Conservation (phyloP, 2,797 vertebrate genomes). For the Sphaeramia orbicularis region DNA sequence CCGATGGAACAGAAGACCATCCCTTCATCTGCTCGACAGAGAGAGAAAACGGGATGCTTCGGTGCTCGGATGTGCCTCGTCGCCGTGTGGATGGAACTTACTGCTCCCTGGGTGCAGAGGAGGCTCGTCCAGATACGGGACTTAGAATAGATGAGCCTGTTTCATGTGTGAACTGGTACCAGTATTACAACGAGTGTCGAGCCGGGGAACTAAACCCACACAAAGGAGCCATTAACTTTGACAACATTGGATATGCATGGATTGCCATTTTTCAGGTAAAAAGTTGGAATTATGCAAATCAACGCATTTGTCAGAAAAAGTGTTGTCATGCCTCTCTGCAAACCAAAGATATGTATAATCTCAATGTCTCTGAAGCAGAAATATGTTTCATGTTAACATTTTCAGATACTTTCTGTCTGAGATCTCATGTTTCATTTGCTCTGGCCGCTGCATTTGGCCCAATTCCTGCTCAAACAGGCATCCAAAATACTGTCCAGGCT, state of each 20-base stretch:
- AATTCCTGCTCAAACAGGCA: too few species aligned
- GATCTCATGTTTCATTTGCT: too few species aligned
- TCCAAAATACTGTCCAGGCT: too few species aligned
- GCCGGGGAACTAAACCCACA: conserved; percentile 94
- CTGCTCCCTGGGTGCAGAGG: conserved; percentile 88
- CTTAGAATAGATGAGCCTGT: conserved; percentile 30
- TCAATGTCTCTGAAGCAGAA: too few species aligned
- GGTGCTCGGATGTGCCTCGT: conserved; percentile 90
- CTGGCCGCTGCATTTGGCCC: too few species aligned
- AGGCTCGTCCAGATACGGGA: conserved; percentile 49
- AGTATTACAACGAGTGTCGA: conserved; percentile 93
- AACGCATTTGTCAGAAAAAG: too few species aligned
- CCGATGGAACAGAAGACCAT: conserved; percentile 91
- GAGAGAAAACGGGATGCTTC: conserved; percentile 95
- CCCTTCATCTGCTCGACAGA: conserved; percentile 95
- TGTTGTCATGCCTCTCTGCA: too few species aligned
- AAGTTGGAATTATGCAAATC: background rate
- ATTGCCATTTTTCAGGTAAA: conserved; percentile 98
- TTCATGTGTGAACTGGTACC: conserved; percentile 96
- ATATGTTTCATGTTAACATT: too few species aligned
- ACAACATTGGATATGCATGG: conserved; percentile 98
- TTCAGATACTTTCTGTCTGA: too few species aligned
- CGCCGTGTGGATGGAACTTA: conserved; percentile 87
- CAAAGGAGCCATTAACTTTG: conserved; percentile 98
- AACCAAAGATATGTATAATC: too few species aligned